phyloP scores from a whole-genome alignment of 2,113 vertebrate species.

The Eubucco bourcierii region DNA sequence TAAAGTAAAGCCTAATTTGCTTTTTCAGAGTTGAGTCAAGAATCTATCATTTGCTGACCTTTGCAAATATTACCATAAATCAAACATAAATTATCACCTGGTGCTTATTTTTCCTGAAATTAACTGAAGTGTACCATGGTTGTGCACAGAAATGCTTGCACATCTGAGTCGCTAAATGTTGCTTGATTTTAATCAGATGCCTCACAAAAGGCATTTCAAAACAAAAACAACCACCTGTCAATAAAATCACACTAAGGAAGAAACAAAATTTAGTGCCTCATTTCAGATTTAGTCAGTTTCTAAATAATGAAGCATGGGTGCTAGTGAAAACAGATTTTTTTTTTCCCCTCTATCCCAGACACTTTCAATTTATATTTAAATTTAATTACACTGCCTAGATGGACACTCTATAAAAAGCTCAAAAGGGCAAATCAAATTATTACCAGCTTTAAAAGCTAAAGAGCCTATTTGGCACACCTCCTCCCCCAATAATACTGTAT shows the following conservation, averaged over 20 bases:
- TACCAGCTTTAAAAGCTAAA: neutral
- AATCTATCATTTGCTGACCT: neutral
- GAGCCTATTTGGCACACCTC: neutral
- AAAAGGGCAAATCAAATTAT: neutral
- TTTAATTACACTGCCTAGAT: neutral
- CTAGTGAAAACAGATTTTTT: neutral
- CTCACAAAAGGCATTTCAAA: constrained; percentile 41
- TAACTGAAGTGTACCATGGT: neutral
- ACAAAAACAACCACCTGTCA: neutral
- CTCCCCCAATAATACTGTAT: neutral
- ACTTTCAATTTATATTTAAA: neutral
- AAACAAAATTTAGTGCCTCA: neutral
- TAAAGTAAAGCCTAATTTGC: neutral
- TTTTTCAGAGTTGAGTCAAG: neutral
- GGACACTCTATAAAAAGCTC: neutral
- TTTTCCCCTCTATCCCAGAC: neutral
- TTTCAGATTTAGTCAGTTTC: neutral
- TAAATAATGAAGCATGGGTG: neutral
- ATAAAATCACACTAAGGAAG: constrained; percentile 8
- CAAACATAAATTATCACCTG: neutral
- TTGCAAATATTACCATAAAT: neutral
- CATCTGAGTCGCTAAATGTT: neutral
- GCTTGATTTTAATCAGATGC: constrained; percentile 22
- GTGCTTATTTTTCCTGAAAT: neutral
- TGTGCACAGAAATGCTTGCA: neutral